Conservation (phyloP, 2,888 invertebrate species). For the Chymomyza procnemis region DNA sequence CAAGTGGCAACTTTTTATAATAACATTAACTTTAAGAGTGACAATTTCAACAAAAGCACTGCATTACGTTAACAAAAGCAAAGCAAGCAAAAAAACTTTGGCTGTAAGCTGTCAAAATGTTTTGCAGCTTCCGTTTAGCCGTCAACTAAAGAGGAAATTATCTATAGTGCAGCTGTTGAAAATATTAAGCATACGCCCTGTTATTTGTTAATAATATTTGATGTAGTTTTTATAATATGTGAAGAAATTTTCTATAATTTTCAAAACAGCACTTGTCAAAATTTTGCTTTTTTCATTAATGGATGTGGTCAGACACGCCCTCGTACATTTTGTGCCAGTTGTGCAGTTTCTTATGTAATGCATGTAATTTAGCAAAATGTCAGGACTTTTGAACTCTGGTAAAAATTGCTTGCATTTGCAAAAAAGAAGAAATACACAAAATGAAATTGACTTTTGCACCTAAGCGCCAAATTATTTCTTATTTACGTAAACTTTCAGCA, state of each 20-base stretch:
- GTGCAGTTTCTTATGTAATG: constrained; percentile 24
- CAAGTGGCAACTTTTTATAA: constrained; percentile 1
- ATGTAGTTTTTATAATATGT: too few relatives aligned
- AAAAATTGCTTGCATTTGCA: constrained; percentile 51
- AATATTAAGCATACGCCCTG: neutral
- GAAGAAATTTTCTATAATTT: neutral
- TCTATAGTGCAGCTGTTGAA: neutral
- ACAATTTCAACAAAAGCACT: constrained; percentile 19
- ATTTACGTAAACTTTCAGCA: too few relatives aligned
- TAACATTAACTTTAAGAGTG: constrained; percentile 12
- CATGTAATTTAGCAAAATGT: constrained; percentile 8
- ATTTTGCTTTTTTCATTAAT: constrained; percentile 12
- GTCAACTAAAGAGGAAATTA: constrained; percentile 25
- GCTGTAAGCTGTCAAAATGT: constrained; percentile 46
- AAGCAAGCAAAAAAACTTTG: constrained; percentile 13
- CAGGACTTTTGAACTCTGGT: neutral
- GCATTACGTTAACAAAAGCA: constrained; percentile 10
- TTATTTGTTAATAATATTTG: neutral
- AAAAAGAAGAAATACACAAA: constrained; percentile 34
- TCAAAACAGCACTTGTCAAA: neutral
- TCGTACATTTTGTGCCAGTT: neutral
- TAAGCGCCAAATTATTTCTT: too few relatives aligned
- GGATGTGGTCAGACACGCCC: constrained; percentile 13
- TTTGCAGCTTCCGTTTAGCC: neutral
- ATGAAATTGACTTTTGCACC: too few relatives aligned